Conservation (phyloP, 2,113 vertebrate species). For the Diadophis punctatus region DNA sequence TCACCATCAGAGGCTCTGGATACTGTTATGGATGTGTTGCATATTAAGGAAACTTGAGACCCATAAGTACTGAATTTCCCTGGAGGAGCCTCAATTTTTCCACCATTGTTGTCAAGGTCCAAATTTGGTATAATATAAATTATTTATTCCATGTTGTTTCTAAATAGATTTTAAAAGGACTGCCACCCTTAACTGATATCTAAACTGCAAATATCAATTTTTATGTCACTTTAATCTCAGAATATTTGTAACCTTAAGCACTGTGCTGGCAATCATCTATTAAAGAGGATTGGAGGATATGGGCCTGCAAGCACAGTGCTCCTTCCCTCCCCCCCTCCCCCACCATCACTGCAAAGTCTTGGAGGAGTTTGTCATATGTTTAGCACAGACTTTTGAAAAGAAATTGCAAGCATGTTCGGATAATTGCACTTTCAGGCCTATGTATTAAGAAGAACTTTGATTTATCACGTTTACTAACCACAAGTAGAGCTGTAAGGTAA, state of each 20-base stretch:
- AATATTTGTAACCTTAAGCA: background rate
- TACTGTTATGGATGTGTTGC: background rate
- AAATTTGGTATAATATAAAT: background rate
- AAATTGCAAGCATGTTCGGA: background rate
- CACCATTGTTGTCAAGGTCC: background rate
- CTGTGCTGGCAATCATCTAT: background rate
- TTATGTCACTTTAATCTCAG: background rate
- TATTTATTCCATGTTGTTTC: background rate
- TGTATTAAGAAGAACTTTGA: background rate
- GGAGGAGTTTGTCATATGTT: background rate
- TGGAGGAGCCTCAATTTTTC: background rate
- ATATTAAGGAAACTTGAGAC: background rate
- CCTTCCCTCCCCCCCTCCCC: background rate
- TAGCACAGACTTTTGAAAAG: background rate
- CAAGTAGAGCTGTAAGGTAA: background rate
- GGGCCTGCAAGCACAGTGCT: background rate
- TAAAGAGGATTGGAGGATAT: background rate
- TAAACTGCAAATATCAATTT: background rate
- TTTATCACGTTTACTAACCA: background rate
- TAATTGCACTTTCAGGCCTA: background rate
- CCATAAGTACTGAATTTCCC: background rate
- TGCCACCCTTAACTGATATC: background rate
- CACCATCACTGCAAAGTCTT: background rate
- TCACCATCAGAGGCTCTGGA: background rate
- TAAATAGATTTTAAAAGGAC: background rate